These are phyloP conservation scores for Saxidomus purpurata DNA, from an alignment of 1,140 invertebrate species.

Conservation along the genomic window DNA sequence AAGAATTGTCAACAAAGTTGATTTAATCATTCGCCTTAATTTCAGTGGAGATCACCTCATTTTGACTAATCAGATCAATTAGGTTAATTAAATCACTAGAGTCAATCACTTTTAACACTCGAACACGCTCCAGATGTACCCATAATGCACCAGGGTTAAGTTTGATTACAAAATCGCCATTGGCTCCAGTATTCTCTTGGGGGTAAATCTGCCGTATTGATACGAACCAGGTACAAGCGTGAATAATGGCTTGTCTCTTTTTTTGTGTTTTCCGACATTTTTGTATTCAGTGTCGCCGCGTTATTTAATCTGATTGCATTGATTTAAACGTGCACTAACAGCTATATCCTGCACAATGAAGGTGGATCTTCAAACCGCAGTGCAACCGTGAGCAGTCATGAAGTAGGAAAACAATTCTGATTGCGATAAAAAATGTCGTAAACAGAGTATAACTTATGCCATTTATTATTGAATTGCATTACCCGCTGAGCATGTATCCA, in stretches of 20 bases:
- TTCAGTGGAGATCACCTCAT: conserved; percentile 29
- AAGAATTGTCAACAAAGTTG: conserved; percentile 51
- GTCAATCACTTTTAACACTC: conserved; percentile 44
- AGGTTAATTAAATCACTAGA: conserved; percentile 67
- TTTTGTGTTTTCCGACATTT: conserved; percentile 9
- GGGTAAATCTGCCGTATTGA: not conserved
- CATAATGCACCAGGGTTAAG: conserved; percentile 62
- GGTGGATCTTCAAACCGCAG: too few relatives aligned
- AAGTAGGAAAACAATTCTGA: too few relatives aligned
- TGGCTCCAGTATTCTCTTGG: conserved; percentile 24
- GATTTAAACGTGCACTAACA: not conserved
- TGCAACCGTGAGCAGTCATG: too few relatives aligned
- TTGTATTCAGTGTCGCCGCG: not conserved
- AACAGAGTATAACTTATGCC: too few relatives aligned
- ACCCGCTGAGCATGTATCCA: too few relatives aligned
- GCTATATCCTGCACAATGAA: too few relatives aligned
- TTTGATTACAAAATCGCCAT: conserved; percentile 63
- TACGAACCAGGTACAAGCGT: conserved; percentile 17
- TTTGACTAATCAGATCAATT: conserved; percentile 66
- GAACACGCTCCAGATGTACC: conserved; percentile 61
- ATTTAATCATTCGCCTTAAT: conserved; percentile 37
- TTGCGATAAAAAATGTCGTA: too few relatives aligned
- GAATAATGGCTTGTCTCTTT: conserved; percentile 51
- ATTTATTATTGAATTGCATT: too few relatives aligned
- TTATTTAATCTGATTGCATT: conserved; percentile 19